Percentiles rank a stretch among this genome's conserved stretches.
These are phyloP conservation scores for Macrotus californicus DNA, from an alignment of 2,113 vertebrate genomes.

Conservation along the genomic window DNA sequence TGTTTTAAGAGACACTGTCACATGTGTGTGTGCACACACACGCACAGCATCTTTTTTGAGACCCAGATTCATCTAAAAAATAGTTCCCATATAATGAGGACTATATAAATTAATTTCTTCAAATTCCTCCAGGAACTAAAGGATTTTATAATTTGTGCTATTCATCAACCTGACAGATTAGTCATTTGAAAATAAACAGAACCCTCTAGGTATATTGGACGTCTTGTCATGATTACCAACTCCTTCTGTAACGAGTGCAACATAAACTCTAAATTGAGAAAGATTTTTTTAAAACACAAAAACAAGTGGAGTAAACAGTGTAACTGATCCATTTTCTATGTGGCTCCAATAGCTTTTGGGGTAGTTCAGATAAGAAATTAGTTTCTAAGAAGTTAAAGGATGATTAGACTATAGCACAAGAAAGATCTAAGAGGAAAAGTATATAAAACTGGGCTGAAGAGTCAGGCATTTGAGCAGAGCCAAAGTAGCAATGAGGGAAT, in stretches of 20 bases:
- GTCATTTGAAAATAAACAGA: background rate
- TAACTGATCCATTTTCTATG: background rate
- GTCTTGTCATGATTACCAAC: background rate
- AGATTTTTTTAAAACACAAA: background rate
- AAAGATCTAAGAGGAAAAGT: background rate
- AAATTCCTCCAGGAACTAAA: background rate
- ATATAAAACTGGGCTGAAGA: background rate
- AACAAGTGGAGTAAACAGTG: background rate
- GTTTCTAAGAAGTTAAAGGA: background rate
- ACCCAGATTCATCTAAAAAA: conserved; percentile 16
- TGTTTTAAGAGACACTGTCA: background rate
- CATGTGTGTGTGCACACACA: rapidly evolving
- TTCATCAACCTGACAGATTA: background rate
- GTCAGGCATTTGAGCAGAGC: background rate
- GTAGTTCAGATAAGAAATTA: background rate
- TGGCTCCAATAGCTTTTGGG: background rate
- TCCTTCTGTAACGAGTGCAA: background rate
- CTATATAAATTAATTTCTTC: conserved; percentile 3
- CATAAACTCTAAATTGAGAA: background rate
- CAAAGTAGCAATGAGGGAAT: background rate
- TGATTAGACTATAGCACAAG: background rate
- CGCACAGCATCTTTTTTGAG: background rate
- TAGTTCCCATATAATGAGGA: background rate
- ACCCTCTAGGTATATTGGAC: background rate
- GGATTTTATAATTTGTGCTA: background rate